Conservation (phyloP, 2,888 invertebrate genomes). For the Adelognathus sp. region DNA sequence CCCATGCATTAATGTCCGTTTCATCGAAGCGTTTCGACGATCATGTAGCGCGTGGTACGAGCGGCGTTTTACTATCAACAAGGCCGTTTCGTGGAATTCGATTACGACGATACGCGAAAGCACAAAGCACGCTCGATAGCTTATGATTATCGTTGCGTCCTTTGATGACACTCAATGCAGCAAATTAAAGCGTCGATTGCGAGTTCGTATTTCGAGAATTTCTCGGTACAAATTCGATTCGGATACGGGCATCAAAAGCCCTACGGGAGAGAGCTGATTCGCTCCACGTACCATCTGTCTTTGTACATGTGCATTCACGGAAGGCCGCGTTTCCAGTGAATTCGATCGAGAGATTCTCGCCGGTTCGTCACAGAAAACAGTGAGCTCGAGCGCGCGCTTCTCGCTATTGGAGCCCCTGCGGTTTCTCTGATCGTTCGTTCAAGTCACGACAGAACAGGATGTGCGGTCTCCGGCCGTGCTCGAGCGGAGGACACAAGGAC, state of each 20-base stretch:
- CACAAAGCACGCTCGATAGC: background rate
- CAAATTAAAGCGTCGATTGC: background rate
- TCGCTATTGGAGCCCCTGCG: constrained; percentile 3
- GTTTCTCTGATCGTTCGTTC: constrained; percentile 31
- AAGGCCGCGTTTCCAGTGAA: constrained; percentile 33
- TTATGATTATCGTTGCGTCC: background rate
- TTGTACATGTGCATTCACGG: background rate
- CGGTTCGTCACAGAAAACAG: background rate
- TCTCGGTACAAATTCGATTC: background rate
- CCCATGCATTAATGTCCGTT: background rate
- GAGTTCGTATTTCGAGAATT: background rate
- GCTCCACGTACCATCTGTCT: background rate
- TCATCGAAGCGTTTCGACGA: background rate
- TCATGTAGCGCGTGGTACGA: background rate
- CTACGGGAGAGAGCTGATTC: background rate
- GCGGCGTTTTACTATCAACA: background rate
- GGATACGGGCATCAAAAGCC: background rate
- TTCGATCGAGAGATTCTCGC: constrained; percentile 12
- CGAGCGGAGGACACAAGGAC: constrained; percentile 20
- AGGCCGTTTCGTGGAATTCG: background rate
- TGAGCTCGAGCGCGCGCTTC: background rate
- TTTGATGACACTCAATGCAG: background rate
- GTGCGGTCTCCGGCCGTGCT: constrained; percentile 52
- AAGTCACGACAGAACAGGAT: constrained; percentile 48
- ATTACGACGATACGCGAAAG: background rate